Evolutionary conservation across 2,113 vertebrate genomes (phyloP), one percentile per base, ranked within the genome.

Genomic region (Pungitius pungitius): DNA sequence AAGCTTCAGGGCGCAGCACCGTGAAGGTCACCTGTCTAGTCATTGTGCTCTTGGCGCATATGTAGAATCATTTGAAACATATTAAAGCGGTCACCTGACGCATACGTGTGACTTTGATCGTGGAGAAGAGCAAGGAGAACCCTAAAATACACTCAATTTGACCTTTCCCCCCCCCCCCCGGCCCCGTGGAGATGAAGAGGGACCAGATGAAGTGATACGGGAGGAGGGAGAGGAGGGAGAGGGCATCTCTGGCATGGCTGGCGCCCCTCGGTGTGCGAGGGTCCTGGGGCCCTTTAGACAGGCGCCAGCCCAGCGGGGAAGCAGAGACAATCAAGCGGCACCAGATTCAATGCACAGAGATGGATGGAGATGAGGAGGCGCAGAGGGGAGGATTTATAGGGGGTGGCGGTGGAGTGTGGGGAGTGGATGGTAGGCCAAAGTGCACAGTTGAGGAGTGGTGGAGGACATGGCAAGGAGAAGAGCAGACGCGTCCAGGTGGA

Each of bases 281-380:
- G 71, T 91, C 90, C 90, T 83, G 69, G 87, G 91, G 93, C 88
- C 85, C 88, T 93, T 92, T 90, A 90, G 91, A 90, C 90, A 90
- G 93, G 92, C 92, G 92, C 93, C 93, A 94, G 80, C 89, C 82
- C 93, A 92, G 91, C 90, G 80, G 90, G 90, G 85, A 77, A 61
- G 83, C 87, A 89, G 86, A 93, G 92, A 93, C 92, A 93, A 93
- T 93, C 92, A 87, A 85, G 73, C 90, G 86, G 88, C 90, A 91
- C 90, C 92, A 92, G 88, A 89, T 91, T 82, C 88, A 88, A 89
- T 69, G 81, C 95, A 78, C 84, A 73, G 87, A 74, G 88, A 90
- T 84, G 84, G 85, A 73, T 51, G 27, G 85, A 84, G 81, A 78
- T 77, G 74, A 73, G 77, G 78, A 80, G 76, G 78, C 69, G 76